phyloP scores from a whole-genome alignment of 2,888 invertebrate genomes.

The Thymelicus sylvestris region DNA sequence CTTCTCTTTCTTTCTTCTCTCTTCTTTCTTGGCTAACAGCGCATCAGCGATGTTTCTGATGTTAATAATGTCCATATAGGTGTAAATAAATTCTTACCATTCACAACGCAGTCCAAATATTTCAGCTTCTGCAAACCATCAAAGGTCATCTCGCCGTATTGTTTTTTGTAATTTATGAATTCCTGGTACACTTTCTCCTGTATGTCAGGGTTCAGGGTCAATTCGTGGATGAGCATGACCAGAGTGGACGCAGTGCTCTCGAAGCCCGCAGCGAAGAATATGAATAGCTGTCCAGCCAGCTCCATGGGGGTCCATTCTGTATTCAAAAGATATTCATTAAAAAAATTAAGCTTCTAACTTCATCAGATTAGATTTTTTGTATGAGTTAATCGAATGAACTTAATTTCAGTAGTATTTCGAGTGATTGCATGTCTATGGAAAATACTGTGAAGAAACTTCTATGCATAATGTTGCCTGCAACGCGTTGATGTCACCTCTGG shows the following conservation, averaged over 20 bases:
- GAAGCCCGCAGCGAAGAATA: slow-evolving; percentile 78
- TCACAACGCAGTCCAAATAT: slow-evolving; percentile 67
- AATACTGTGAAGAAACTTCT: too few relatives aligned
- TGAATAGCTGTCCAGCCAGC: slow-evolving; percentile 71
- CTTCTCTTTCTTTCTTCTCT: too few relatives aligned
- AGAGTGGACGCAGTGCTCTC: slow-evolving; percentile 71
- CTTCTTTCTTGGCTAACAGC: too few relatives aligned
- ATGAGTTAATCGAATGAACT: too few relatives aligned
- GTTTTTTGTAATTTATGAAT: slow-evolving; percentile 54
- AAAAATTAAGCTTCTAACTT: background rate
- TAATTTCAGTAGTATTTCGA: too few relatives aligned
- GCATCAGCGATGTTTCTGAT: too few relatives aligned
- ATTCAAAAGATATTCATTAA: background rate
- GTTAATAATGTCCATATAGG: too few relatives aligned
- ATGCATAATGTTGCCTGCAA: too few relatives aligned
- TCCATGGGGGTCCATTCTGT: slow-evolving; percentile 73
- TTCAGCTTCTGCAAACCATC: slow-evolving; percentile 62
- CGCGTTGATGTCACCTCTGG: too few relatives aligned
- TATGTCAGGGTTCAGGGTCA: slow-evolving; percentile 68
- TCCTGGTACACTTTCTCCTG: slow-evolving; percentile 74
- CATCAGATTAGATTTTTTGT: too few relatives aligned
- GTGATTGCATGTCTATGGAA: too few relatives aligned
- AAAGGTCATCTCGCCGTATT: slow-evolving; percentile 52
- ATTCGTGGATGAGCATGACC: slow-evolving; percentile 67
- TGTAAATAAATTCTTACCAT: slow-evolving; percentile 51